These are phyloP conservation scores for Panzeria rudis DNA, from an alignment of 2,888 invertebrate species.

Conservation along the genomic window DNA sequence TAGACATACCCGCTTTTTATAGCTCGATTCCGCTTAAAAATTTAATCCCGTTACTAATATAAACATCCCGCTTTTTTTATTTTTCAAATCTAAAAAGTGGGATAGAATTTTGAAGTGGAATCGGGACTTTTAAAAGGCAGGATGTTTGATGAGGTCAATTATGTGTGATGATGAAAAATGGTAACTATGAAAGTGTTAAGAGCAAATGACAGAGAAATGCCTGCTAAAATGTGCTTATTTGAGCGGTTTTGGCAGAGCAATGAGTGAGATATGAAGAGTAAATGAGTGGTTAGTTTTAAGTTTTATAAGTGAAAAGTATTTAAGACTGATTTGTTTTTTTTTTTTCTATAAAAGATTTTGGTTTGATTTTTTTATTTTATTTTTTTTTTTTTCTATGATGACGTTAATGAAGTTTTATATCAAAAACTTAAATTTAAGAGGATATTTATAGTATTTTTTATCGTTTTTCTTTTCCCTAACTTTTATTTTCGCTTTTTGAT, in stretches of 20 bases:
- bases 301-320: neutral
- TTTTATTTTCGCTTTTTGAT: constrained; percentile 5
- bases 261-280: constrained; percentile 1
- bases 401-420: constrained; percentile 3
- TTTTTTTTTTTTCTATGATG: constrained; percentile 37
- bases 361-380: neutral
- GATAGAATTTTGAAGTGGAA: too few species aligned
- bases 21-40: too few species aligned
- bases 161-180: neutral
- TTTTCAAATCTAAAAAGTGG: too few species aligned
- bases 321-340: neutral
- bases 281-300: neutral
- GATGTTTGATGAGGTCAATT: too few species aligned
- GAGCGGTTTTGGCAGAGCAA: neutral
- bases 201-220: constrained; percentile 65
- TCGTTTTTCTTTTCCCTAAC: constrained; percentile 2
- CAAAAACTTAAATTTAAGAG: constrained; percentile 56
- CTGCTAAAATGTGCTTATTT: constrained; percentile 34
- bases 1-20: too few species aligned
- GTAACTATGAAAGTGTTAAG: neutral
- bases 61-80: too few species aligned
- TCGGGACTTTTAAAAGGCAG: too few species aligned
- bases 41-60: too few species aligned
- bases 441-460: constrained; percentile 25
- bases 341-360: constrained; percentile 8